Evolutionary conservation across 2,113 vertebrate genomes (phyloP).

Genomic region (Galemys pyrenaicus): DNA sequence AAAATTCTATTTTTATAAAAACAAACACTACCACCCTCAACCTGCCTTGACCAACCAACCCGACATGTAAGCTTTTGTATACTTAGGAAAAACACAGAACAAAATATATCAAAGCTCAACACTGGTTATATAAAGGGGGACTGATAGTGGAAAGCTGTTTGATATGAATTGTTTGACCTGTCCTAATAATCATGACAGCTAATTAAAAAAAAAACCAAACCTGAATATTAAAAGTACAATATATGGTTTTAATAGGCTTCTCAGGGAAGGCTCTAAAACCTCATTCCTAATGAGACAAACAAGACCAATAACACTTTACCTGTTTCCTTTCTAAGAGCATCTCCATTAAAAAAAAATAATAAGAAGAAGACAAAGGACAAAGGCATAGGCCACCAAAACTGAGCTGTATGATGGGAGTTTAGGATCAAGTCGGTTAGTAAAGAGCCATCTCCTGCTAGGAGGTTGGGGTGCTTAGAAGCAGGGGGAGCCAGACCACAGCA

Average conservation of each 20-base stretch:
- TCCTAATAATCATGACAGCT: background rate
- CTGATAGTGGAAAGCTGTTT: background rate
- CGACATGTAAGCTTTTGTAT: background rate
- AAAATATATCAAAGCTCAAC: background rate
- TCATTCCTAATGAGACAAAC: background rate
- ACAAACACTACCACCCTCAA: background rate
- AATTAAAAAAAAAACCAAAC: background rate
- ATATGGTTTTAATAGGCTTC: background rate
- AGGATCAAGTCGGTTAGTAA: background rate
- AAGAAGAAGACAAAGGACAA: background rate
- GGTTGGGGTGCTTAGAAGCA: background rate
- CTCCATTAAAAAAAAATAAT: background rate
- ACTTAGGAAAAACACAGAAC: background rate
- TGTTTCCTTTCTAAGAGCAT: background rate
- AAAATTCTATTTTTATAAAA: background rate
- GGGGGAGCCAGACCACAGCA: too few species aligned
- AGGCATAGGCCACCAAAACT: background rate
- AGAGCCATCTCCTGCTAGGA: rapidly evolving
- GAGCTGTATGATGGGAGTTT: rapidly evolving
- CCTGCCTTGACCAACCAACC: background rate
- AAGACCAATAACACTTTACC: background rate
- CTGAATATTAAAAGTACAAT: background rate
- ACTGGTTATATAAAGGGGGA: background rate
- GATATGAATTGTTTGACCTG: background rate
- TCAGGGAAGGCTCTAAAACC: background rate